Evolutionary conservation across 2,113 vertebrate genomes (phyloP).

Genomic region (Oreochromis aureus): DNA sequence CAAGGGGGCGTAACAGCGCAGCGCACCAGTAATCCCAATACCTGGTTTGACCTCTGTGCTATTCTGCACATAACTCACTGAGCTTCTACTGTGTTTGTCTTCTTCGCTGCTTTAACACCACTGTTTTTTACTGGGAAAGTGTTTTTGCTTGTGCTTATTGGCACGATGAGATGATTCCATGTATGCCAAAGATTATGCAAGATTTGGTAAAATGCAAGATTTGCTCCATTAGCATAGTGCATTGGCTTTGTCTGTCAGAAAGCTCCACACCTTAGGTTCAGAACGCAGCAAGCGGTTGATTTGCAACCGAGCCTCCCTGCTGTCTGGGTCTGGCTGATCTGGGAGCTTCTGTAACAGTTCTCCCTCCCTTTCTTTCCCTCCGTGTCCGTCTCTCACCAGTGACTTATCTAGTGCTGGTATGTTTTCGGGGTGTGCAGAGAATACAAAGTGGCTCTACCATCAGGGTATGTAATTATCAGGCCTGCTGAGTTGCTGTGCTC

Average conservation of each 20-base stretch:
- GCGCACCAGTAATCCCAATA: not conserved
- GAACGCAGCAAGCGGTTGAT: not conserved
- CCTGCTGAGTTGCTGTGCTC: slow-evolving; percentile 38
- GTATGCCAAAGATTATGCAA: not conserved
- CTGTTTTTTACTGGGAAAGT: not conserved
- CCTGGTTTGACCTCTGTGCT: not conserved
- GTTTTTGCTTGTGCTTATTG: not conserved
- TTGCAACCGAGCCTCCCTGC: not conserved
- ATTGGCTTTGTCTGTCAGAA: not conserved
- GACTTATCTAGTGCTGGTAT: slow-evolving; percentile 56
- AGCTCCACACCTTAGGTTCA: not conserved
- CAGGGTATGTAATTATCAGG: slow-evolving; percentile 63
- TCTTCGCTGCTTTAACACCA: not conserved
- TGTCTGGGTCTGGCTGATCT: not conserved
- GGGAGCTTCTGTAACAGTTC: slow-evolving; percentile 5
- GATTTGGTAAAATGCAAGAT: not conserved
- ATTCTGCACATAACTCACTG: not conserved
- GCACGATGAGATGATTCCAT: not conserved
- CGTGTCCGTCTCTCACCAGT: not conserved
- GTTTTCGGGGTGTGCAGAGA: slow-evolving; percentile 64
- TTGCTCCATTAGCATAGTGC: not conserved
- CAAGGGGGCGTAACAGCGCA: not conserved
- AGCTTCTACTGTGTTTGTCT: not conserved
- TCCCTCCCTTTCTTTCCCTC: not conserved
- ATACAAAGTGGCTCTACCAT: slow-evolving; percentile 64